Evolutionary conservation across 1,140 invertebrate species (phyloP).

Genomic region (Meloidogyne chitwoodi): DNA sequence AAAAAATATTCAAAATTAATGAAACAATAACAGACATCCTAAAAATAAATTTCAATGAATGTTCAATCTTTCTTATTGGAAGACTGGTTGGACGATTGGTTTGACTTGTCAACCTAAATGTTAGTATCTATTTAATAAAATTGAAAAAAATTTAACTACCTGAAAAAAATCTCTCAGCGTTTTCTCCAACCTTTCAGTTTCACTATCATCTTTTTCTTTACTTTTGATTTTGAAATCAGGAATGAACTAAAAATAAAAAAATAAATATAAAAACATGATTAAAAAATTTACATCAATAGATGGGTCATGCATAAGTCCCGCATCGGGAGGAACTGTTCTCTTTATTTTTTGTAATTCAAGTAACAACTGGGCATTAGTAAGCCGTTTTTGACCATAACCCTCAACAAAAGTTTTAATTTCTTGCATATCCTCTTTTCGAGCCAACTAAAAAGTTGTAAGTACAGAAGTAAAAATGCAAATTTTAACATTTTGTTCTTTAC

Average conservation of each 20-base stretch:
- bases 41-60: background rate
- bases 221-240: background rate
- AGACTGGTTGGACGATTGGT: background rate
- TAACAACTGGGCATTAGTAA: background rate
- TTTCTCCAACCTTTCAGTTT: background rate
- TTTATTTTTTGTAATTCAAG: background rate
- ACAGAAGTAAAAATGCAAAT: background rate
- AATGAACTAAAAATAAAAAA: background rate
- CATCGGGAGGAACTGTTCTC: background rate
- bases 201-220: background rate
- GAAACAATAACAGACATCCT: background rate
- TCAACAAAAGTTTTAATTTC: background rate
- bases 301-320: background rate
- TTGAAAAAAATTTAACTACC: background rate
- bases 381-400: background rate
- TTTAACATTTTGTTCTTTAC: slow-evolving; percentile 28
- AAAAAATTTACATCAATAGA: background rate
- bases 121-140: background rate
- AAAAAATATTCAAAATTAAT: background rate
- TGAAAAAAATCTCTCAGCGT: background rate
- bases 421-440: slow-evolving; percentile 18
- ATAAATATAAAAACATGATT: background rate
- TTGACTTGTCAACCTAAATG: no score
- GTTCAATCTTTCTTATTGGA: background rate
- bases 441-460: slow-evolving; percentile 14